A percentile compares a stretch with the other conserved stretches of the same genome.
These are phyloP conservation scores for Hycleus phaleratus DNA, from an alignment of 1,140 invertebrate species.

Conservation along the genomic window DNA sequence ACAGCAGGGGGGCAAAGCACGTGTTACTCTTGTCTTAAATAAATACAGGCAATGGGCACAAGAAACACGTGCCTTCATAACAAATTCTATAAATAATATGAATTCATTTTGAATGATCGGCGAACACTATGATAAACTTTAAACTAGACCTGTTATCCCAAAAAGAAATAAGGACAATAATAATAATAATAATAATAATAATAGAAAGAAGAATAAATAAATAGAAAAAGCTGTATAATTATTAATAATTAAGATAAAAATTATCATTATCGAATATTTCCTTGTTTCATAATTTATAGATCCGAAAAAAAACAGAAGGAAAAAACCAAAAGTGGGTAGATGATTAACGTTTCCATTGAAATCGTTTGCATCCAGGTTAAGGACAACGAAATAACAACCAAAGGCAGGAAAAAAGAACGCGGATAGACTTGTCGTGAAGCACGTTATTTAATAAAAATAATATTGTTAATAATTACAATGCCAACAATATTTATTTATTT, in stretches of 20 bases:
- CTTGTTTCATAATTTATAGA: conserved; percentile 7
- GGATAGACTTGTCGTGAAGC: conserved; percentile 13
- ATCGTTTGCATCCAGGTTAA: conserved; percentile 10
- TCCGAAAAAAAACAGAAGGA: too few species aligned
- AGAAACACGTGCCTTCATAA: conserved; percentile 9
- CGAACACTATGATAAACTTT: too few species aligned
- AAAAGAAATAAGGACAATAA: too few species aligned
- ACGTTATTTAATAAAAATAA: conserved; percentile 9
- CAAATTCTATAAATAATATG: conserved; percentile 13
- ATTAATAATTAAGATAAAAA: not conserved
- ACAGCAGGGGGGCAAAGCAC: conserved; percentile 11
- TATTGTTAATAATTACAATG: too few species aligned
- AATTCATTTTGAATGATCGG: not conserved
- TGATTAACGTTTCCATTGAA: conserved; percentile 6
- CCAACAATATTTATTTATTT: too few species aligned
- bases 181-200: too few species aligned
- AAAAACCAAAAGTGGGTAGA: too few species aligned
- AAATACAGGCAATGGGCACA: conserved; percentile 10
- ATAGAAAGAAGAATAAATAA: too few species aligned
- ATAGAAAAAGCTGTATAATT: too few species aligned
- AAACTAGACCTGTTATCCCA: too few species aligned
- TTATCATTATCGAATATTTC: conserved; percentile 1
- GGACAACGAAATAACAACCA: conserved; percentile 1
- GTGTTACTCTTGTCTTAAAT: conserved; percentile 13
- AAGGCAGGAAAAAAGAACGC: not conserved